Conservation (phyloP, 2,888 invertebrate species). For the Chaetogeoica ovagalla region DNA sequence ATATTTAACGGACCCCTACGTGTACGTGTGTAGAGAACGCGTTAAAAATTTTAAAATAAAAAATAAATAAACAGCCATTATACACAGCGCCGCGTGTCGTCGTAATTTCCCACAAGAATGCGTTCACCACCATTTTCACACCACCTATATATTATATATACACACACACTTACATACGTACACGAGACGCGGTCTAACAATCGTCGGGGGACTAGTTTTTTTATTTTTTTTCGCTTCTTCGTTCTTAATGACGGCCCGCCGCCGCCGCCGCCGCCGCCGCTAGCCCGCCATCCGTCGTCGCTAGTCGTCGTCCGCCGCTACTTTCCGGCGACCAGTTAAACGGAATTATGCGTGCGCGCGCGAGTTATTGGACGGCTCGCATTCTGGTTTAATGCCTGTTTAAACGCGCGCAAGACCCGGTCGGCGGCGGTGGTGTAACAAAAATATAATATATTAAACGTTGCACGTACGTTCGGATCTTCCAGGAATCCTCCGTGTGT, state of each 20-base stretch:
- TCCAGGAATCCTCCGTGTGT: constrained; percentile 13
- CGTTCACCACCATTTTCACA: constrained; percentile 31
- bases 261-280: neutral
- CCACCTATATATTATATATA: neutral
- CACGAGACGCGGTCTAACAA: neutral
- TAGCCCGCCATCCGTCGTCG: no score
- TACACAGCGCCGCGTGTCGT: constrained; percentile 14
- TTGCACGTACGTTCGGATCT: constrained; percentile 1
- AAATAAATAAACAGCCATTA: neutral
- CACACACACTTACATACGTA: no score
- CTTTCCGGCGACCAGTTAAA: constrained; percentile 33
- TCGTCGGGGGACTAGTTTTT: constrained; percentile 6
- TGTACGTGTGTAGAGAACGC: no score
- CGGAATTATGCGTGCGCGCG: constrained; percentile 14
- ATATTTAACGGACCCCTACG: no score
- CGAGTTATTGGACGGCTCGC: constrained; percentile 40
- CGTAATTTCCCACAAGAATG: constrained; percentile 37
- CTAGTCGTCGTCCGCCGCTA: neutral
- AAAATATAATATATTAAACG: no score
- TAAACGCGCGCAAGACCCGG: neutral
- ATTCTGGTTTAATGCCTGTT: constrained; percentile 47
- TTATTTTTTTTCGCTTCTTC: neutral
- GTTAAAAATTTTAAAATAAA: no score
- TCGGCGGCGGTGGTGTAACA: neutral
- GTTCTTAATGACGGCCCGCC: constrained; percentile 11